Evolutionary conservation across 2,797 vertebrate species (phyloP).

Genomic region (Rhinichthys osculus): DNA sequence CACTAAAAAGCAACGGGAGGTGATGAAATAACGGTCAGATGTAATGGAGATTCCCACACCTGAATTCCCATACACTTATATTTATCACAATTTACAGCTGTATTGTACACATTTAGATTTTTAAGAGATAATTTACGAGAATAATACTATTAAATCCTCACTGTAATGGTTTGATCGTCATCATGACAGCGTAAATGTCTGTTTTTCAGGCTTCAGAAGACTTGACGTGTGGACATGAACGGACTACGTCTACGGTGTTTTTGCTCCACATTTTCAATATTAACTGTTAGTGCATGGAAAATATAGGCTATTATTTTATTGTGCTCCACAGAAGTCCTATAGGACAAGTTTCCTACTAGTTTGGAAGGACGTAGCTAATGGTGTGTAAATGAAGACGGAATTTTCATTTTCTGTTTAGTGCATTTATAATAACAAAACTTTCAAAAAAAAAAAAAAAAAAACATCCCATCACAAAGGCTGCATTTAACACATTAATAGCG

Average conservation of each 20-base stretch:
- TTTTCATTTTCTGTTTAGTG: not conserved
- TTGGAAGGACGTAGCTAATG: not conserved
- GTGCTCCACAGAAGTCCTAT: not conserved
- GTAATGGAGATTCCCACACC: not conserved
- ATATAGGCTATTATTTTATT: not conserved
- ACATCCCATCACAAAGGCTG: not conserved
- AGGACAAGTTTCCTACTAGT: not conserved
- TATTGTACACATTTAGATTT: not conserved
- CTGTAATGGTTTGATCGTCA: not conserved
- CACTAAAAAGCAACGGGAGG: conserved; percentile 8
- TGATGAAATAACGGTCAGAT: conserved; percentile 37
- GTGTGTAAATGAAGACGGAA: not conserved
- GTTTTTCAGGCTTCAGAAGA: too few relatives aligned
- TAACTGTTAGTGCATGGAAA: not conserved
- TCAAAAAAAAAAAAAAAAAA: not conserved
- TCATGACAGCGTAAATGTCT: not conserved
- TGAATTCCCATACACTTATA: not conserved
- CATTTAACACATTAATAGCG: not conserved
- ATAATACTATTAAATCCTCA: not conserved
- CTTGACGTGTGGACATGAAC: not conserved
- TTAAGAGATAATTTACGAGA: not conserved
- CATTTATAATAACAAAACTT: not conserved
- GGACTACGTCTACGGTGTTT: not conserved
- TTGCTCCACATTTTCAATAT: not conserved
- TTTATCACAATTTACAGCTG: not conserved